Evolutionary conservation across 2,888 invertebrate genomes (phyloP), one percentile per base, ranked within the genome.

Genomic region (Halictus ligatus): DNA sequence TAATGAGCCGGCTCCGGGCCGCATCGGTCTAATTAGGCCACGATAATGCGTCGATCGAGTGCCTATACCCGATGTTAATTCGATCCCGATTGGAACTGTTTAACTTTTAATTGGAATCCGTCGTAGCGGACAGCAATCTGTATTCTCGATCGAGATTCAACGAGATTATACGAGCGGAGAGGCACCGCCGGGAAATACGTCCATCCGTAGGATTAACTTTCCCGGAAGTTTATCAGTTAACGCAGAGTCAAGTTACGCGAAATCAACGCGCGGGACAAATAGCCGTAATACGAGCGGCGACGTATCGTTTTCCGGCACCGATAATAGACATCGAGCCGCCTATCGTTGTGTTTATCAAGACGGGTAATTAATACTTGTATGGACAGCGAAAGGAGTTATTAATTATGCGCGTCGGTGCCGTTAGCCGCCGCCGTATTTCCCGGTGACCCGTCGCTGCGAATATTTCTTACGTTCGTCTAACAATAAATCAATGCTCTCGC

Each of bases 61-160:
- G 82, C 80, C 78, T 29, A 75, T 75, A 88, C 87, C 87, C 71
- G 85, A 87, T 78, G 87, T 89, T 90, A 88, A 89, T 90, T 87
- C 80, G 78, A 84, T 58, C 75, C 78, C 48, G 88, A 90, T 86
- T 83, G 87, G 81, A 88, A 81, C 80, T 90, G 89, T 90, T 90
- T 88, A 90, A 90, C 89, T 90, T 90, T 90, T 90, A 90, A 90
- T 90, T 90, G 86, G 83, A 84, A 85, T 71, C 67, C 75, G 72
- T 82, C 87, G 78, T 48, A 58, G 60, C 75, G 64, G 77, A 29
- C 15, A 18, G 71, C 81, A 78, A 87, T 89, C 76, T 78, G 76
- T 80, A 84, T 76, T 78, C 85, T 69, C 81, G 83, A 89, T 90
- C 80, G 80, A 13, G 75, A 35, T 29, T 80, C 81, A 73, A 82